Conservation (phyloP, 2,797 vertebrate species). For the Sebastes itinus region DNA sequence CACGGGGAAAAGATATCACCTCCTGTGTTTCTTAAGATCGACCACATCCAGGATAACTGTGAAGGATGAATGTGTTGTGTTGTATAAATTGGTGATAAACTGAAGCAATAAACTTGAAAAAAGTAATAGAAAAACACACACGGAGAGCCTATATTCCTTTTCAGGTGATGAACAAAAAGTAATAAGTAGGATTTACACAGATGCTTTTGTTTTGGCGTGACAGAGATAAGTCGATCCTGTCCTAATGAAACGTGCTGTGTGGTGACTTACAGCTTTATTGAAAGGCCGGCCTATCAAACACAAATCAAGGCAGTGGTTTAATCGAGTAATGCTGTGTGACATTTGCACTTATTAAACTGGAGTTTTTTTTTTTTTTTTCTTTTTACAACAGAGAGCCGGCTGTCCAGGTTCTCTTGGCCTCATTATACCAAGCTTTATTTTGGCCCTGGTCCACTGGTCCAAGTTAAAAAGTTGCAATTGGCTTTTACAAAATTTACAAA, state of each 20-base stretch:
- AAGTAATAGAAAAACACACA: not conserved
- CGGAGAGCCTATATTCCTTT: not conserved
- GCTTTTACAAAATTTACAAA: not conserved
- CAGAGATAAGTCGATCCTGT: not conserved
- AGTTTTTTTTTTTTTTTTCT: not conserved
- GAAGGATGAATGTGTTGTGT: not conserved
- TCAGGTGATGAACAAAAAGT: not conserved
- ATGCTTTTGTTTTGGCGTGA: not conserved
- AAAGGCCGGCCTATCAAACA: constrained; percentile 2
- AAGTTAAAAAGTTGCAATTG: not conserved
- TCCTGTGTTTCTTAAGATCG: not conserved
- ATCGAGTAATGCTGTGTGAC: constrained; percentile 33
- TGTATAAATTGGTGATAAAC: not conserved
- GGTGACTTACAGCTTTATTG: constrained; percentile 24
- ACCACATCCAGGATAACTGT: not conserved
- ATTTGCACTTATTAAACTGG: constrained; percentile 44
- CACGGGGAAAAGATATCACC: not conserved
- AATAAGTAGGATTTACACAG: not conserved
- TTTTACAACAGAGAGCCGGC: not conserved
- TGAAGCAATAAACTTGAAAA: not conserved
- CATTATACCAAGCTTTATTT: not conserved
- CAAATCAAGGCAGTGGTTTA: constrained; percentile 18
- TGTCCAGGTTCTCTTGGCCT: not conserved
- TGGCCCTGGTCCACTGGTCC: not conserved
- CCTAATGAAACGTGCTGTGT: constrained; percentile 5